Evolutionary conservation across 2,797 vertebrate genomes (phyloP), one percentile per base, ranked within the genome.

Genomic region (Tachyglossus aculeatus): DNA sequence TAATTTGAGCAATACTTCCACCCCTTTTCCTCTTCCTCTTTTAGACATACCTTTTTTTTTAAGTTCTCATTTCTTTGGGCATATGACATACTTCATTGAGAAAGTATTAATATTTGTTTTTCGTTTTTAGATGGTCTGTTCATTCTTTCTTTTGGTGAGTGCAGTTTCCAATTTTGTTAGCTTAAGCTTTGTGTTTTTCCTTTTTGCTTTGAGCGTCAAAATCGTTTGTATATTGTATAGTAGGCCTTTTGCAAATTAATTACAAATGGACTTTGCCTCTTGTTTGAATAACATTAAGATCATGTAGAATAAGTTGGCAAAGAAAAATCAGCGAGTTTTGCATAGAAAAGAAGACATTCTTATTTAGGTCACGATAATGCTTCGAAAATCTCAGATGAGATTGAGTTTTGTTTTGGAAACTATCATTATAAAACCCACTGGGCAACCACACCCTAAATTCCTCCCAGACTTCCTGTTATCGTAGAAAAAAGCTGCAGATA

Each of bases 151-250:
- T 82, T 85, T 81, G 67, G 38, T 71, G 64, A 27, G 43, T 77
- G n/a, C n/a, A n/a, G 60, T 85, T 85, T 43, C 40, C 29, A 29
- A 78, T 78, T 58, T 78, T 50, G 52, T 8, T 18, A 39, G 37
- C 57, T 79, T 83, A 65, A 80, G 48, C 72, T 86, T 77, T 82
- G 78, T 83, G 48, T 75, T 55, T 83, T 71, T 77, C 61, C 47
- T 43, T 64, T 86, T 75, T 67, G 3, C 2, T 81, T 65, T 67
- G 54, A 78, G 27, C 60, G 71, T 68, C 68, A 48, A 41, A 77
- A 71, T 54, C 78, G 73, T 79, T 77, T 67, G 82, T 71, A 62
- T 69, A 61, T 40, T 56, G 33, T 71, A 66, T 50, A 75, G 15
- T 75, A 54, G 61, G 36, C 51, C 74, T 60, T 60, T 74, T 78